Conservation (phyloP, 2,888 invertebrate genomes). For the Athripsodes cinereus region DNA sequence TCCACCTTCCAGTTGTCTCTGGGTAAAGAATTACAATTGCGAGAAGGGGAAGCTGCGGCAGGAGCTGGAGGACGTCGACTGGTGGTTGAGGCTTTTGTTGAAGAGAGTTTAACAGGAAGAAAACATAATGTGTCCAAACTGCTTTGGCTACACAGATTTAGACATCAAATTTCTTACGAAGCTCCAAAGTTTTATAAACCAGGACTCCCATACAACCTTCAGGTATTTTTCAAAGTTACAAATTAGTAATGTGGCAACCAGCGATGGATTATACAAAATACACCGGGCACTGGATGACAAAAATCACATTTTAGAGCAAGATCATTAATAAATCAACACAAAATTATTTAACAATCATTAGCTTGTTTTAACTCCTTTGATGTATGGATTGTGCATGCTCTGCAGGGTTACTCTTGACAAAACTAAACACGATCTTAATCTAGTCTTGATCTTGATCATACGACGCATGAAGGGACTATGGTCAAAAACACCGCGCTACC, state of each 20-base stretch:
- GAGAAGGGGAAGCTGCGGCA: constrained; percentile 56
- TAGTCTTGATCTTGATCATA: no score
- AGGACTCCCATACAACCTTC: constrained; percentile 75
- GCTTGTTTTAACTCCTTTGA: no score
- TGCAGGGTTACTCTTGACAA: no score
- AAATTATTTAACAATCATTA: no score
- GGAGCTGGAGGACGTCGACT: constrained; percentile 67
- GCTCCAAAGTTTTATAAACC: constrained; percentile 87
- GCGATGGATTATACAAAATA: no score
- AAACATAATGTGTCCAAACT: constrained; percentile 72
- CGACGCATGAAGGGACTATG: no score
- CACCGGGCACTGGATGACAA: no score
- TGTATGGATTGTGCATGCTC: no score
- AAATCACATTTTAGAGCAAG: not conserved
- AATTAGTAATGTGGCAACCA: no score
- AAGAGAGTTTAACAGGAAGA: constrained; percentile 82
- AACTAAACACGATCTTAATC: no score
- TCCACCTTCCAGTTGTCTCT: constrained; percentile 71
- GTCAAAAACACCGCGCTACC: no score
- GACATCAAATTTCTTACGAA: constrained; percentile 70
- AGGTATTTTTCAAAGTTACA: constrained; percentile 49
- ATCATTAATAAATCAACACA: no score
- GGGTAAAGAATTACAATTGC: constrained; percentile 62
- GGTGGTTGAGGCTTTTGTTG: constrained; percentile 80
- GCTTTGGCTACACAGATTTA: constrained; percentile 69